Evolutionary conservation across 2,888 invertebrate species (phyloP).

Genomic region (Lydus trimaculatus): DNA sequence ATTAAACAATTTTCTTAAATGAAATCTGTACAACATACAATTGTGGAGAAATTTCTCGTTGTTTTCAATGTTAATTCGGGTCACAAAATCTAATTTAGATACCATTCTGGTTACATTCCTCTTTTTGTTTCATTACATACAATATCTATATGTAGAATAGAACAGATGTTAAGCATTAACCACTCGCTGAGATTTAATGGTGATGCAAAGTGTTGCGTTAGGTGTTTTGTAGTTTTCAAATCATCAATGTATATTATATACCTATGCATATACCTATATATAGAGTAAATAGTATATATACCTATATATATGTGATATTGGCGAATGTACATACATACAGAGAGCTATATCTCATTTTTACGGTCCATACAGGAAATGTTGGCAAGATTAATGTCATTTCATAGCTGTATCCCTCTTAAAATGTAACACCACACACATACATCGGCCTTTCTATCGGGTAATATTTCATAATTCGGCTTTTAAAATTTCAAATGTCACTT

Average conservation of each 20-base stretch:
- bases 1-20: neutral
- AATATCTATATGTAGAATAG: neutral
- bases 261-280: neutral
- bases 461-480: constrained; percentile 42
- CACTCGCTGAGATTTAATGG: neutral
- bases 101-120: neutral
- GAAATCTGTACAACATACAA: neutral
- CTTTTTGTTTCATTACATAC: neutral
- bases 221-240: neutral
- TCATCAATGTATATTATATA: neutral
- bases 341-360: constrained; percentile 45
- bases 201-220: neutral
- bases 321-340: constrained; percentile 13
- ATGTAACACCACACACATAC: constrained; percentile 25
- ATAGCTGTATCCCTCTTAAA: constrained; percentile 41
- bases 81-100: neutral
- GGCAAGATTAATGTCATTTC: constrained; percentile 51
- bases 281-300: neutral
- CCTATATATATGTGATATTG: neutral
- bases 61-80: neutral
- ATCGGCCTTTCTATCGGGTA: constrained; percentile 21
- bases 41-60: neutral
- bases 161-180: neutral
- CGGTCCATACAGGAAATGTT: constrained; percentile 51
- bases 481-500: constrained; percentile 41